Conservation (phyloP, 2,113 vertebrate genomes). For the Cyphomyrus discorhynchus region DNA sequence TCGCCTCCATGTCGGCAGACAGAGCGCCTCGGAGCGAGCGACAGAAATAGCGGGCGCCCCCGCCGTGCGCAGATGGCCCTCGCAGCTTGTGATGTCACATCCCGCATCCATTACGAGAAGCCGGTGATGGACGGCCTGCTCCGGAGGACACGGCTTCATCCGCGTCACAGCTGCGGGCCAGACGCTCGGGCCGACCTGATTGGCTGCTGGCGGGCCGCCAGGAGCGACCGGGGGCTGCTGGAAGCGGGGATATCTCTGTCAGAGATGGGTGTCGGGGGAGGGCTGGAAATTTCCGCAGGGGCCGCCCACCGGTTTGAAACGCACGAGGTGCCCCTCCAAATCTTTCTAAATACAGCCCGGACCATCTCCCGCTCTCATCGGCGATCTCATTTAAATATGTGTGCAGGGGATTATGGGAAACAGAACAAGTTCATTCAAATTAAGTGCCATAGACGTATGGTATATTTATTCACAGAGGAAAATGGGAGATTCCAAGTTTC, state of each 20-base stretch:
- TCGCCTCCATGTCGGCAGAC: conserved; percentile 54
- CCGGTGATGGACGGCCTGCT: conserved; percentile 59
- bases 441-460: neutral
- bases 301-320: conserved; percentile 4
- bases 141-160: conserved; percentile 55
- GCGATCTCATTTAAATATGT: neutral
- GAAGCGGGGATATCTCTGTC: conserved; percentile 37
- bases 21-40: conserved; percentile 42
- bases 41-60: conserved; percentile 65
- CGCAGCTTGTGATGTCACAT: conserved; percentile 72
- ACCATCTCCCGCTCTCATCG: neutral
- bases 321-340: neutral
- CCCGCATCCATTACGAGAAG: conserved; percentile 64
- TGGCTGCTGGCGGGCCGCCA: conserved; percentile 50
- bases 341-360: neutral
- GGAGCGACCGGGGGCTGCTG: conserved; percentile 44
- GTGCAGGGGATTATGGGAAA: neutral
- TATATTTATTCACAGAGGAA: neutral
- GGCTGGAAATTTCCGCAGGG: conserved; percentile 42
- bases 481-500: neutral
- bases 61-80: conserved; percentile 64
- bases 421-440: neutral
- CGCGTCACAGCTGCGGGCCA: conserved; percentile 39
- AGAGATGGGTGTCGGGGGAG: conserved; percentile 37
- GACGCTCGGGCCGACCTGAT: conserved; percentile 45